Evolutionary conservation across 2,797 vertebrate species (phyloP), one percentile per base, ranked within the genome.

Genomic region (Channallabes apus): DNA sequence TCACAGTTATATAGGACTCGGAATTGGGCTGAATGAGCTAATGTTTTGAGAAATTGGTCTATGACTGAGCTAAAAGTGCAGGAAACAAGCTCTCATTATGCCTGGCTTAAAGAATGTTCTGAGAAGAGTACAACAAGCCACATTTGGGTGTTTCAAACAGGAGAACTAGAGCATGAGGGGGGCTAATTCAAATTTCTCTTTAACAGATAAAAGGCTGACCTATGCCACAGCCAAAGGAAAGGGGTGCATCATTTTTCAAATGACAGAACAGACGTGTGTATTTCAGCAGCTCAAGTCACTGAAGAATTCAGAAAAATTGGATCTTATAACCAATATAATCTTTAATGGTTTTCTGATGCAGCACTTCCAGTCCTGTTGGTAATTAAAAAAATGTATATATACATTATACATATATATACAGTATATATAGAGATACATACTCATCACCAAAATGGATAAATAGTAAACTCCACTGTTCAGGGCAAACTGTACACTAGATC

Each of bases 51-150:
- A 75, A 75, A 56, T 54, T 54, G 46, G 46, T 54, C 72, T 56
- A 54, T 75, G 46, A 15, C 69, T 75, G 72, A 54, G n/a, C 72
- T 75, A 54, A 73, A 54, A 29, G n/a, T 75, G 15, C 72, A 75
- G 46, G 24, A 75, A 56, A 29, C 72, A 56, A 56, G n/a, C 15
- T 22, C 6, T 56, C 0, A 29, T 75, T 77, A 38, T 77, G 56
- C 4, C 75, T 59, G 20, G 56, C 35, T 56, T 35, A 32, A 20
- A 77, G 27, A 18, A 59, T 56, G 75, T 58, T 2, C 27, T 56
- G 73, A 12, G 51, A 59, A 77, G 8, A 32, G 17, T 32, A 58
- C 54, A 32, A 9, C 17, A 58, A 32, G 29, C 29, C 17, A 22
- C 15, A 77, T 77, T 32, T 32, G 12, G 27, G 6, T 29, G 17